These are phyloP conservation scores for Eueremaeus valkanovi DNA, from an alignment of 2,888 invertebrate species.

Conservation along the genomic window DNA sequence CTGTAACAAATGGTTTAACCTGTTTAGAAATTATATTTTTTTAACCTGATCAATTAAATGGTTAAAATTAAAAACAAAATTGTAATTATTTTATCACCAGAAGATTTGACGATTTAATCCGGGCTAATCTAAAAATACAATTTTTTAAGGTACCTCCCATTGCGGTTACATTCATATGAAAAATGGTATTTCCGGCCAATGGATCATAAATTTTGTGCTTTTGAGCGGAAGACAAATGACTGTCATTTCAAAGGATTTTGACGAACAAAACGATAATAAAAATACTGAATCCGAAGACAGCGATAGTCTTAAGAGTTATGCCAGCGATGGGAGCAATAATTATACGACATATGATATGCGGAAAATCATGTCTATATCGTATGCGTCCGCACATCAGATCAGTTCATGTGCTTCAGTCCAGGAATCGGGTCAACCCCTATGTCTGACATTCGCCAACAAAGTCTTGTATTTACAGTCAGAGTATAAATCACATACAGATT, in stretches of 20 bases:
- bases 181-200: conserved; percentile 27
- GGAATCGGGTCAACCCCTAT: conserved; percentile 4
- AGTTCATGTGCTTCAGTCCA: neutral
- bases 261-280: neutral
- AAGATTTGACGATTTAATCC: neutral
- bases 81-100: neutral
- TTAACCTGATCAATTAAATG: too few species aligned
- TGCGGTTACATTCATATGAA: conserved; percentile 26
- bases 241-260: neutral
- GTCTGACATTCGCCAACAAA: neutral
- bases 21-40: too few species aligned
- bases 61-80: neutral
- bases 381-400: neutral
- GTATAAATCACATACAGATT: conserved; percentile 25
- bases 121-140: neutral
- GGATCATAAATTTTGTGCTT: conserved; percentile 17
- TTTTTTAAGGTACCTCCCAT: neutral
- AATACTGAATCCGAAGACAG: neutral
- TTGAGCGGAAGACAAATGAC: neutral
- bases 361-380: conserved; percentile 27
- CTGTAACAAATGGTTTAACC: too few species aligned
- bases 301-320: neutral
- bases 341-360: conserved; percentile 24
- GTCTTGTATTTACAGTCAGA: conserved; percentile 29
- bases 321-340: neutral